Percentiles rank a stretch among this genome's conserved stretches.
These are phyloP conservation scores for Copsychus sechellarum DNA, from an alignment of 2,113 vertebrate genomes.

Conservation along the genomic window DNA sequence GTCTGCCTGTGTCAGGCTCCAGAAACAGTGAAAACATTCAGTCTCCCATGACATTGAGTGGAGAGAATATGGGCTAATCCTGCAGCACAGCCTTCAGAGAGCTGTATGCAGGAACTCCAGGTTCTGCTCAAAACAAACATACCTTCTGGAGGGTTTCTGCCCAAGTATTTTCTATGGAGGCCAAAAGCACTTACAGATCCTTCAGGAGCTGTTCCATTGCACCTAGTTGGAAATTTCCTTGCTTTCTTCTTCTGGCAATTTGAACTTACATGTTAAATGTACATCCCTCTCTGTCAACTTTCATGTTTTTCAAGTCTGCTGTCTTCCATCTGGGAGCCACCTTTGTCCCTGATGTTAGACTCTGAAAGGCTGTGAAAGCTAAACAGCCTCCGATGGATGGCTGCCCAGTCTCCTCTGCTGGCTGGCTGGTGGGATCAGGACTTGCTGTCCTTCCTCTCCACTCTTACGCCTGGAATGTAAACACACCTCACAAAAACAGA, in stretches of 20 bases:
- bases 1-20: conserved; percentile 52
- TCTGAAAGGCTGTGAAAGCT: conserved; percentile 17
- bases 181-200: conserved; percentile 44
- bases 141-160: conserved; percentile 35
- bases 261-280: conserved; percentile 3
- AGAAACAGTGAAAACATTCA: conserved; percentile 44
- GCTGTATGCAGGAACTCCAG: not conserved
- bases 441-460: conserved; percentile 39
- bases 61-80: not conserved
- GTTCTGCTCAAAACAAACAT: conserved; percentile 63
- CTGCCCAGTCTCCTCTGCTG: not conserved
- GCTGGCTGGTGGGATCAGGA: conserved; percentile 51
- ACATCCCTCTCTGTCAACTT: conserved; percentile 20
- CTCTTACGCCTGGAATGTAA: conserved; percentile 49
- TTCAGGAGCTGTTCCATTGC: conserved; percentile 32
- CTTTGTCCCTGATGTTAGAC: conserved; percentile 4
- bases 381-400: conserved; percentile 9
- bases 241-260: conserved; percentile 19
- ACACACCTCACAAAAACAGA: conserved; percentile 48
- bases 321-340: conserved; percentile 45
- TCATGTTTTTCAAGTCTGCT: conserved; percentile 26
- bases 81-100: not conserved
- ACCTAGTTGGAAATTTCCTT: conserved; percentile 50
- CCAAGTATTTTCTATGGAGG: conserved; percentile 22
- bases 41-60: conserved; percentile 19